Conservation (phyloP, 2,797 vertebrate species). For the Pempheris klunzingeri region DNA sequence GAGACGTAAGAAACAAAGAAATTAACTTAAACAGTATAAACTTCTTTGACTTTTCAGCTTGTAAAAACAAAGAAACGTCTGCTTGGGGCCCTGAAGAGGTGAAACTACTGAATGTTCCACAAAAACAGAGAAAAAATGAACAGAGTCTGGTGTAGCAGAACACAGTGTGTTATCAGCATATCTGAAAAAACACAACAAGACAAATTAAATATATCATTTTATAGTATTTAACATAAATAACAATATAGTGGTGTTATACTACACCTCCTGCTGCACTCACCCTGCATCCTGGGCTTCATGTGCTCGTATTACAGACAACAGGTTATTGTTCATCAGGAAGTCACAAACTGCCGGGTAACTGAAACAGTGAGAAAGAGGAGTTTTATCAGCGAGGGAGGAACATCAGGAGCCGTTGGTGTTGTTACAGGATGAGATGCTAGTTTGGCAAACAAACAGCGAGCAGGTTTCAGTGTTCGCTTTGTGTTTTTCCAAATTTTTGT, state of each 20-base stretch:
- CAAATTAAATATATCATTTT: no score
- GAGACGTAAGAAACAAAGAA: no score
- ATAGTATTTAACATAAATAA: background rate
- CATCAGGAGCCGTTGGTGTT: background rate
- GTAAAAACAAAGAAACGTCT: no score
- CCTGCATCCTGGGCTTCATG: constrained; percentile 99
- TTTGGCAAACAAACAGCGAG: background rate
- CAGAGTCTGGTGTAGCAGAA: no score
- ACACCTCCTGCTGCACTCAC: constrained; percentile 87
- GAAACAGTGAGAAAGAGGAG: constrained; percentile 52
- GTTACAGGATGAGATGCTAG: background rate
- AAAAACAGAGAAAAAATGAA: no score
- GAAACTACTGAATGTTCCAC: no score
- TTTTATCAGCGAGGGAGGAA: background rate
- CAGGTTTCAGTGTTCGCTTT: background rate
- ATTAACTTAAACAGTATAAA: no score
- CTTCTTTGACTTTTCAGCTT: no score
- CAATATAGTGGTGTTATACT: no score
- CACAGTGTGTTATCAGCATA: no score
- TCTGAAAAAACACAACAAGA: no score
- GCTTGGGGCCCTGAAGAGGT: no score
- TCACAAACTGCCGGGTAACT: constrained; percentile 99
- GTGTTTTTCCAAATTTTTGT: background rate
- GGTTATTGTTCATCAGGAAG: constrained; percentile 99
- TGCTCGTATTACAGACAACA: constrained; percentile 99